These are phyloP conservation scores for Tholera decimalis DNA, from an alignment of 2,888 invertebrate genomes.

Conservation along the genomic window DNA sequence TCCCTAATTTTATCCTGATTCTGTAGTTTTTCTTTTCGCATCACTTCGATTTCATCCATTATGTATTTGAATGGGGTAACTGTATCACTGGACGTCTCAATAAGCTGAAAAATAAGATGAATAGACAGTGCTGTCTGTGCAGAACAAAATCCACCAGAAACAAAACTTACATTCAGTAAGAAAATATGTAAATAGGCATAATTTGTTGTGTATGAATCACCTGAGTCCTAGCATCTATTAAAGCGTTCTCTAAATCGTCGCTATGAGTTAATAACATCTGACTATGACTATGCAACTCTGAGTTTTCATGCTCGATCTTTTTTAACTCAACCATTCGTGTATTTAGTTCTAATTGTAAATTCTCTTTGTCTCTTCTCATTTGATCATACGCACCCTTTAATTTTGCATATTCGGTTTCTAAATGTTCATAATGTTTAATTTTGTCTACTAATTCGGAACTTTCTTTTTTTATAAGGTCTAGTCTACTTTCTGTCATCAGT, in stretches of 20 bases:
- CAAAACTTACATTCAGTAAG: too few species aligned
- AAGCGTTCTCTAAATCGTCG: constrained; percentile 78
- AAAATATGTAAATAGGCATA: neutral
- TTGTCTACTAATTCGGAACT: constrained; percentile 73
- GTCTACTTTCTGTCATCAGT: constrained; percentile 64
- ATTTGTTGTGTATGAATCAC: constrained; percentile 63
- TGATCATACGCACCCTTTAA: constrained; percentile 70
- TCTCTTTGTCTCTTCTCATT: constrained; percentile 75
- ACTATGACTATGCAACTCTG: constrained; percentile 72
- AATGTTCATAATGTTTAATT: constrained; percentile 72
- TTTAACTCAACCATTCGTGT: constrained; percentile 67
- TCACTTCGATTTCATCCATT: constrained; percentile 75
- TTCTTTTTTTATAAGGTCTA: constrained; percentile 74
- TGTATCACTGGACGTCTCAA: constrained; percentile 56
- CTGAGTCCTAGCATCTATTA: constrained; percentile 78
- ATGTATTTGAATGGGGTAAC: constrained; percentile 67
- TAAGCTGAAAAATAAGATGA: constrained; percentile 58
- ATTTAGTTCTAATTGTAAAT: constrained; percentile 72
- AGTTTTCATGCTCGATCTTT: constrained; percentile 74
- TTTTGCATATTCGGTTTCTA: constrained; percentile 74
- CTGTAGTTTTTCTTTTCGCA: constrained; percentile 78
- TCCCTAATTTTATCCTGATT: constrained; percentile 76
- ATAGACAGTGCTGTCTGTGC: neutral
- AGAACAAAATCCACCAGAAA: neutral
- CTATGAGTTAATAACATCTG: constrained; percentile 73